Base-by-base conservation (phyloP, 2,888 invertebrate species). In the Strigamia maritima region DNA sequence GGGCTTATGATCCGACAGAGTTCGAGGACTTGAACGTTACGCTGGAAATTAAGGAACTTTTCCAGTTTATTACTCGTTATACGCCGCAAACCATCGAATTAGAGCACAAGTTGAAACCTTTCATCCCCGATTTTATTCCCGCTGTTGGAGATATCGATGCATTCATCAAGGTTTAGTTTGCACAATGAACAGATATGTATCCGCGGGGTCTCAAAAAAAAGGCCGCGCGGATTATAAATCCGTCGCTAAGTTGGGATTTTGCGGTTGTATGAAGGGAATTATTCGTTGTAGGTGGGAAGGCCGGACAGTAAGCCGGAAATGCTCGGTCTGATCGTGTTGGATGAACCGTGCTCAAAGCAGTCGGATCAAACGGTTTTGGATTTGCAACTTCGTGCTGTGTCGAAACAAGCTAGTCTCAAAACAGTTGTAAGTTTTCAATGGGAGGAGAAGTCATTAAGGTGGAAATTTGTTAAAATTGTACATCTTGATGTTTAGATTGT, bases 111-210 rank as follows among this genome's bases (percentile, higher is more conserved):
- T 89, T 98, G 84, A 92, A 94, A 84, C 97, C 98, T 0, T 98
- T 98, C 85, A 91, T 98, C 79, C 97, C 98, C 0, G 98, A 99
- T 84, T 98, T 92, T 87, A 93, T 98, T 83, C 98, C 99, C 10
- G 95, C 97, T 0, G 97, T 99, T 75, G 99, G 99, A 0, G 98
- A 99, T 86, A 97, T 98, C 82, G 99, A 99, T 87, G 97, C 97
- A 2, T 98, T 99, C 87, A 90, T 99, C 60, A 99, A 98, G 88
- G 93, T 97, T 79, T 26, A 88, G 93, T 97, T 79, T 26, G 38
- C 35, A 22, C 65, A n/a, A n/a, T n/a, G n/a, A n/a, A n/a, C n/a
- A n/a, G n/a, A n/a, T n/a, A n/a, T n/a, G n/a, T n/a, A n/a, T n/a
- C n/a, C n/a, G n/a, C n/a, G n/a, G n/a, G n/a, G n/a, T n/a, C n/a